These are phyloP conservation scores for Drosophila arawakana DNA, from an alignment of 1,140 invertebrate species.

Conservation along the genomic window DNA sequence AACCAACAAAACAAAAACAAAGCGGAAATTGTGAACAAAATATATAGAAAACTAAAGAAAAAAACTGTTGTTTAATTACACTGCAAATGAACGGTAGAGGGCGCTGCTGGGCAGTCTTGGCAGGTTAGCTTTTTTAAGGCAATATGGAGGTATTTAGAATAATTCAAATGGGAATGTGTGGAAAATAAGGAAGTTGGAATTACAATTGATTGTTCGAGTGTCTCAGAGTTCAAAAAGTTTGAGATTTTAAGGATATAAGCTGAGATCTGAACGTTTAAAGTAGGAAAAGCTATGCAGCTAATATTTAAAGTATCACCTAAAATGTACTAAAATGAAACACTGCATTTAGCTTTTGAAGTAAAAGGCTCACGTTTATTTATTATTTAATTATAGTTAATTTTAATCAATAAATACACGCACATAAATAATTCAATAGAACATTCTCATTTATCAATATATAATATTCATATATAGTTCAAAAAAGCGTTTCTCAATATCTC, in stretches of 20 bases:
- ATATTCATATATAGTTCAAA: slow-evolving; percentile 56
- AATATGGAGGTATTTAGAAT: no score
- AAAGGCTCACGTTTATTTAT: slow-evolving; percentile 79
- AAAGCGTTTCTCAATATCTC: slow-evolving; percentile 54
- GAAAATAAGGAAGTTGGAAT: no score
- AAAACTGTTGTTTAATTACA: slow-evolving; percentile 17
- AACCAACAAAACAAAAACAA: slow-evolving; percentile 36
- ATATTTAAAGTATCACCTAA: no score
- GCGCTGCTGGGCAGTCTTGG: no score
- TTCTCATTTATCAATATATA: slow-evolving; percentile 62
- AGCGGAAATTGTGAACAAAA: slow-evolving; percentile 65
- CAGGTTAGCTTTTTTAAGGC: no score
- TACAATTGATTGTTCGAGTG: no score
- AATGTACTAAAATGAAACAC: background rate
- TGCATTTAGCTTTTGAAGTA: slow-evolving; percentile 66
- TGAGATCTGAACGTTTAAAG: no score
- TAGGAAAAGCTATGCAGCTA: no score
- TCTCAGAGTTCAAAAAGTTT: no score
- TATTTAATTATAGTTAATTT: slow-evolving; percentile 70
- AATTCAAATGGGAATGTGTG: no score
- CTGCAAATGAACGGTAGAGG: no score
- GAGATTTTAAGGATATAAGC: no score
- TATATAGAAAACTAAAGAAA: slow-evolving; percentile 61
- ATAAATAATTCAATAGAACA: slow-evolving; percentile 75
- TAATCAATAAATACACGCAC: slow-evolving; percentile 77